A percentile compares a stretch with the other conserved stretches of the same genome.
phyloP scores from a whole-genome alignment of 2,113 vertebrate genomes.

The Platichthys stellatus region DNA sequence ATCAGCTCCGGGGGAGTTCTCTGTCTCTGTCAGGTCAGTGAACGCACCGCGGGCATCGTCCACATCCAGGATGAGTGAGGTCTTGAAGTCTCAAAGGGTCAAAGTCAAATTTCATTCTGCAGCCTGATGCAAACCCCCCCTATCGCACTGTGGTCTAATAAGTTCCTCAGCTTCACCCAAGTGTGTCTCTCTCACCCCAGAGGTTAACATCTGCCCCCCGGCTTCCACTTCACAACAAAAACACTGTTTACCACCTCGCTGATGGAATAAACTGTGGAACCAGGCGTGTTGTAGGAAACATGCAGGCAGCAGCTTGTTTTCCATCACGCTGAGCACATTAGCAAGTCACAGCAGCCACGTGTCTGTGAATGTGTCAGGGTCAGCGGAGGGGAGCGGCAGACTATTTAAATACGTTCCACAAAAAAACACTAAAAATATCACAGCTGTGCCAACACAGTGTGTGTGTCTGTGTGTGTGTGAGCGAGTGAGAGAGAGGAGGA shows the following conservation, averaged over 20 bases:
- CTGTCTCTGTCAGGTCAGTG: slow-evolving; percentile 92
- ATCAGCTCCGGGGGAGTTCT: slow-evolving; percentile 93
- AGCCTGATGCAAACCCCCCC: not conserved
- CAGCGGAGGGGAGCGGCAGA: slow-evolving; percentile 27
- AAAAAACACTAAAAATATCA: slow-evolving; percentile 66
- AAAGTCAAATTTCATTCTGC: not conserved
- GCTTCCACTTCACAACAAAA: too few relatives aligned
- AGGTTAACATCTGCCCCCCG: too few relatives aligned
- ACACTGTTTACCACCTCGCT: too few relatives aligned
- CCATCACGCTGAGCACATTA: slow-evolving; percentile 23
- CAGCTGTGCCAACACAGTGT: slow-evolving; percentile 15
- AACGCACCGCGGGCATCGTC: slow-evolving; percentile 1
- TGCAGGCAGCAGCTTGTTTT: slow-evolving; percentile 27
- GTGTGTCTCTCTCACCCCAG: too few relatives aligned
- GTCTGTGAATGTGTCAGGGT: slow-evolving; percentile 46
- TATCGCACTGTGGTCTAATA: not conserved
- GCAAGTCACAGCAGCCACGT: slow-evolving; percentile 33
- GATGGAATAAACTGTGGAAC: not conserved
- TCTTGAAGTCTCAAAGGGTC: not conserved
- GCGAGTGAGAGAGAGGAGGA: not conserved
- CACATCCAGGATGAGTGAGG: not conserved
- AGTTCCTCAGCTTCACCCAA: too few relatives aligned
- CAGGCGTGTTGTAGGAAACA: slow-evolving; percentile 1
- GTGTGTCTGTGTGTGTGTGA: not conserved
- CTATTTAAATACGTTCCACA: slow-evolving; percentile 51